phyloP scores from a whole-genome alignment of 2,797 vertebrate genomes.

The Synaphobranchus kaupii region DNA sequence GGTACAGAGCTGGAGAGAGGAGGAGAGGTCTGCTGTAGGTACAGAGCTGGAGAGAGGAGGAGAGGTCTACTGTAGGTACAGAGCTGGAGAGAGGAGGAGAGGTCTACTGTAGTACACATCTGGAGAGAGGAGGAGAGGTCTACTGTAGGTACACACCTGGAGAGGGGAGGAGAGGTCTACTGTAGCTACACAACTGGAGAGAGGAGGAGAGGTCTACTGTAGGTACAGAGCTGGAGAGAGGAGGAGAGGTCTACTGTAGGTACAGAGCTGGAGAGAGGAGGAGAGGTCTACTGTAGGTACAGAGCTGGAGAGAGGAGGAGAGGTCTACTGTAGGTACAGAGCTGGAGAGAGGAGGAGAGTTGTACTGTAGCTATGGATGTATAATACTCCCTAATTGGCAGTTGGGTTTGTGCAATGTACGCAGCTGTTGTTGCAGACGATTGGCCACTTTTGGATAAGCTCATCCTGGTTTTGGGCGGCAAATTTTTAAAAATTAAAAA shows the following conservation, averaged over 20 bases:
- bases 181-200: not conserved
- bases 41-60: slow-evolving; percentile 67
- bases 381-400: too few relatives aligned
- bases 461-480: too few relatives aligned
- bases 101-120: not conserved
- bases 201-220: not conserved
- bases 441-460: not conserved
- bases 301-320: not conserved
- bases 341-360: not conserved
- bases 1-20: not conserved
- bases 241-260: not conserved
- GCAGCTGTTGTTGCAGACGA: too few relatives aligned
- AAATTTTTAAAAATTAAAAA: too few relatives aligned
- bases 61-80: too few relatives aligned
- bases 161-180: not conserved
- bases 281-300: not conserved
- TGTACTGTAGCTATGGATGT: too few relatives aligned
- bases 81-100: slow-evolving; percentile 28
- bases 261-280: not conserved
- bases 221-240: not conserved
- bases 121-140: not conserved
- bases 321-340: not conserved
- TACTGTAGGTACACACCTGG: not conserved
- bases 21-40: too few relatives aligned
- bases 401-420: too few relatives aligned